Conservation (phyloP, 2,797 vertebrate species). For the Synanceia verrucosa region DNA sequence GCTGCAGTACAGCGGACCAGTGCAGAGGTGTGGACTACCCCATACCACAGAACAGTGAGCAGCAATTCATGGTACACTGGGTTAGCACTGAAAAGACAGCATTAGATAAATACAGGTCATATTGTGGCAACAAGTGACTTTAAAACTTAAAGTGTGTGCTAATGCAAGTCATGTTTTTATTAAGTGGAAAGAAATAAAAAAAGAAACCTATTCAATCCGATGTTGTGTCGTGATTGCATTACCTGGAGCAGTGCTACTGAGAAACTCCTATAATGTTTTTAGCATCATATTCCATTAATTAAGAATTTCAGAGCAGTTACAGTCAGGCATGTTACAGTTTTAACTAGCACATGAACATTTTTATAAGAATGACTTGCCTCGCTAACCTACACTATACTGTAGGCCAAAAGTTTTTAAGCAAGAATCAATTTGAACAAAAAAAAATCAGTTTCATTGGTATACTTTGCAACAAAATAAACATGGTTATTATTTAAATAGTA, state of each 20-base stretch:
- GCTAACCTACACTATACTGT: no score
- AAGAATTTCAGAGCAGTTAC: background rate
- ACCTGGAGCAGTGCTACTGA: no score
- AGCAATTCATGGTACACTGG: slow-evolving; percentile 96
- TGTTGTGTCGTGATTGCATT: fast-evolving
- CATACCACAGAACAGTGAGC: slow-evolving; percentile 97
- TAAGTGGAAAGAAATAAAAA: background rate
- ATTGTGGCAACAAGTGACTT: background rate
- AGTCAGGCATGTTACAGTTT: background rate
- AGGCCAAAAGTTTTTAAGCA: no score
- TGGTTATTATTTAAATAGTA: no score
- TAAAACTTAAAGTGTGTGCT: background rate
- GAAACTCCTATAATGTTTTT: background rate
- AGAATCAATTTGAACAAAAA: no score
- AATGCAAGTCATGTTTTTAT: background rate
- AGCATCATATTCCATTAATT: background rate
- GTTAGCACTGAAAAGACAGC: slow-evolving; percentile 87
- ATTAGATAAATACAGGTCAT: background rate
- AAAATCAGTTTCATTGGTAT: no score
- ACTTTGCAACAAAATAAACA: no score
- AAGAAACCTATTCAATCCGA: background rate
- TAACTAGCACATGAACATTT: no score
- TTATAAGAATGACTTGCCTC: no score
- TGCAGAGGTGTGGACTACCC: slow-evolving; percentile 97
- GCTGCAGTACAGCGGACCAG: slow-evolving; percentile 97